These are phyloP conservation scores for Drosophila eohydei DNA, from an alignment of 2,888 invertebrate species.

Conservation along the genomic window DNA sequence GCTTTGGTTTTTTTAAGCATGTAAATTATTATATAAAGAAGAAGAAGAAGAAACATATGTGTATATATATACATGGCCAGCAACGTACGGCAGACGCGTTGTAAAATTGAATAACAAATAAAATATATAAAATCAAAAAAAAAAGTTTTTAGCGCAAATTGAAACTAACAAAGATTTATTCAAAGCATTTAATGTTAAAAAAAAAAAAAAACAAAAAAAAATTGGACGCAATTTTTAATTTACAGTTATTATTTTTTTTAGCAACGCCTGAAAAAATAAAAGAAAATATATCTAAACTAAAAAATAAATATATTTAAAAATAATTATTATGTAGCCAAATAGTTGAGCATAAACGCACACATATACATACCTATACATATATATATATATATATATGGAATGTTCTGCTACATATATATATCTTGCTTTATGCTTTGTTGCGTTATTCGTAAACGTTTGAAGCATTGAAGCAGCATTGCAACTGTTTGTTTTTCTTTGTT, in stretches of 20 bases:
- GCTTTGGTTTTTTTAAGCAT: constrained; percentile 31
- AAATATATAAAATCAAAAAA: background rate
- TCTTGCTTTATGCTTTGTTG: constrained; percentile 41
- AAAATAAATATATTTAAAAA: constrained; percentile 8
- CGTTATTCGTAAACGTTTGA: constrained; percentile 43
- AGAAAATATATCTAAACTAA: constrained; percentile 14
- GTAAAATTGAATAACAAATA: constrained; percentile 4
- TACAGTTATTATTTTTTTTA: constrained; percentile 11
- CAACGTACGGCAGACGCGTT: constrained; percentile 24
- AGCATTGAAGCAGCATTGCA: constrained; percentile 17
- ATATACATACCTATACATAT: constrained; percentile 6
- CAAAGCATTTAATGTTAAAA: constrained; percentile 55
- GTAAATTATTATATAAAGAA: constrained; percentile 24
- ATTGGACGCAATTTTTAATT: constrained; percentile 10
- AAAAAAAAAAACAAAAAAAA: constrained; percentile 11
- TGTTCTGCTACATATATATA: background rate
- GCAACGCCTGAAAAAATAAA: constrained; percentile 26
- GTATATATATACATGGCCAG: constrained; percentile 11
- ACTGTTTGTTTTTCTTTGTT: constrained; percentile 44
- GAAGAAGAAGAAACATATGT: constrained; percentile 7
- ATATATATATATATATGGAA: constrained; percentile 6
- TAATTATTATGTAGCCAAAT: constrained; percentile 47
- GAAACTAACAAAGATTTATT: constrained; percentile 32
- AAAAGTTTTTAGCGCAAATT: constrained; percentile 53
- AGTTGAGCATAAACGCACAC: constrained; percentile 32